Evolutionary conservation across 1,140 invertebrate species (phyloP), one percentile per base, ranked within the genome.

Genomic region (Drosophila tristis): DNA sequence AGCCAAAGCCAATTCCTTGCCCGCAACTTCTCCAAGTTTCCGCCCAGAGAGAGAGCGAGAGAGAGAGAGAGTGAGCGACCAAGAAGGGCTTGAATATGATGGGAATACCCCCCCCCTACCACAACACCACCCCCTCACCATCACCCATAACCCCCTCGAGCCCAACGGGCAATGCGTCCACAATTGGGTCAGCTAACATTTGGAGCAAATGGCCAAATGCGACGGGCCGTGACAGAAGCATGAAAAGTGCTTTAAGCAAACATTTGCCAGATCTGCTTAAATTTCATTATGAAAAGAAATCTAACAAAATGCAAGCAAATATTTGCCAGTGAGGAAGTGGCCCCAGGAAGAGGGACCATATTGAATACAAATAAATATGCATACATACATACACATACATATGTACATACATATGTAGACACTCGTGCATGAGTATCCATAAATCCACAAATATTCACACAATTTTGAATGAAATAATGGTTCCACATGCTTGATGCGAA

Each of bases 171-270:
- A 50, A 15, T 9, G 53, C 48, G 39, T 77, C 75, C 55, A 51
- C 82, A 85, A 87, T 78, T 87, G 82, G 81, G 81, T 85, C 81
- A 87, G 65, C 81, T 74, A 76, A 71, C 81, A 85, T 87, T 85
- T 74, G 82, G 81, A 75, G 78, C 82, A 87, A 68, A 82, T 62
- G 51, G 61, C 75, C 57, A 59, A 84, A 72, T 84, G 77, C 81
- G 81, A 84, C 76, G 72, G 70, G 71, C 71, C 80, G 55, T 74
- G 76, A 71, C 61, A 74, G 72, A 25, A 71, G 61, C 74, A 68
- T 73, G 53, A 81, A 74, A 81, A 78, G 57, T 53, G 62, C 58
- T 78, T 82, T 57, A 73, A 82, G 25, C 66, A 49, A 71, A 56
- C 45, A 82, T 63, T 53, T 31, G 9, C 16, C 25, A 73, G 79